Base-by-base conservation (phyloP, 2,113 vertebrate genomes). In the Cygnus buccinator region DNA sequence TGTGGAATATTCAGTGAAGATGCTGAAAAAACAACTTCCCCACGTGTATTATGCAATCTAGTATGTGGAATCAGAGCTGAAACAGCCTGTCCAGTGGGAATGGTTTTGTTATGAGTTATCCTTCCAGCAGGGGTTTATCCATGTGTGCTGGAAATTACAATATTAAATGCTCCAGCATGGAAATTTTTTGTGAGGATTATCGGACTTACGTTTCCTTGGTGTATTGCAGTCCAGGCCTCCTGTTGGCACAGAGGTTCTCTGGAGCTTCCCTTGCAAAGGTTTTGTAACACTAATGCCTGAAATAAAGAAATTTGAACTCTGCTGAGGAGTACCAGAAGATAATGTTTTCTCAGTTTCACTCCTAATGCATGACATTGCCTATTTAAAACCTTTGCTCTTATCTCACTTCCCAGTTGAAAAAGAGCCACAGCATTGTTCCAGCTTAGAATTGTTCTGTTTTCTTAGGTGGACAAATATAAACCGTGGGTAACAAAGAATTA, bases 121-220 rank as follows among this genome's bases (percentile, higher is more conserved):
- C 71, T 94, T 95, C 79, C 85, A 95, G 82, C 81, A 80, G 29
- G 29, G 63, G 55, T 95, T 97, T 87, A 92, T 82, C 58, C 76
- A 5, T 95, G 72, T 88, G 89, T 48, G 44, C 76, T 94, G 59
- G 77, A 94, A 96, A 94, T 96, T 80, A 77, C 81, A 93, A 11
- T 78, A 77, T 55, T 75, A 89, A 94, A 91, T 95, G 67, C 66
- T 94, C 73, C 63, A 82, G 82, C 81, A 66, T 0, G 2, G 79
- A 97, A 94, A 91, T 95, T 92, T 74, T 41, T 82, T 77, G 75
- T 87, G 92, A 97, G 73, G 89, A 95, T 96, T 95, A 94, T 83
- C 6, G 1, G 94, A 93, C 41, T 89, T 85, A 59, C 37, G 26
- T 89, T 93, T 95, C 80, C 84, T 95, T 70, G 55, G 59, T 68